Evolutionary conservation across 2,113 vertebrate genomes (phyloP).

Genomic region (Paedocypris sp.): DNA sequence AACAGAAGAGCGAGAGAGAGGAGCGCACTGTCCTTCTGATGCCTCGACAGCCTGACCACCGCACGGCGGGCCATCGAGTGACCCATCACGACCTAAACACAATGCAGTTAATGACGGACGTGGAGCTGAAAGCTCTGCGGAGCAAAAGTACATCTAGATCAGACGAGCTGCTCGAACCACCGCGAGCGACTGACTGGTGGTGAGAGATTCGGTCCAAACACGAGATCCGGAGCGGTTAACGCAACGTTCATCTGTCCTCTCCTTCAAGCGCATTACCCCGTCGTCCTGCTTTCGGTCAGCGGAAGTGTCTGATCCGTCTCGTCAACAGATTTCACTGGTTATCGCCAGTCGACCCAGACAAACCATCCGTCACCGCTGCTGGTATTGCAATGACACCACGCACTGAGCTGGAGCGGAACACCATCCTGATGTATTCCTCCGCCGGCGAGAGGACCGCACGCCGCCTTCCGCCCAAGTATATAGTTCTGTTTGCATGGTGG

Average conservation of each 20-base stretch:
- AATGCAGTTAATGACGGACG: neutral
- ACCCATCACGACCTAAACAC: constrained; percentile 9
- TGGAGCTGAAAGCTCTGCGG: too few species aligned
- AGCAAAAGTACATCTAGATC: neutral
- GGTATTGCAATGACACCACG: constrained; percentile 20
- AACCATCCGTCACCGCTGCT: neutral
- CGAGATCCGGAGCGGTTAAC: neutral
- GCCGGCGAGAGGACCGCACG: neutral
- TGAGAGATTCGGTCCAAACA: neutral
- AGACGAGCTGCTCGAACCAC: neutral
- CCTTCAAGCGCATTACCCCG: neutral
- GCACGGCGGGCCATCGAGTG: neutral
- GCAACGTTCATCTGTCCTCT: neutral
- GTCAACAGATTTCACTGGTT: neutral
- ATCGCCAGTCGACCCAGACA: neutral
- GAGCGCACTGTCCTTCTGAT: neutral
- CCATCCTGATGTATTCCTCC: constrained; percentile 21
- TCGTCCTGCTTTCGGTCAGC: constrained; percentile 1
- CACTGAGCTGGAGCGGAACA: neutral
- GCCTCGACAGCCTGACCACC: neutral
- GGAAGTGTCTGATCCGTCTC: neutral
- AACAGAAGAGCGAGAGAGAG: neutral
- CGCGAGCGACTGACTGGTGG: neutral
- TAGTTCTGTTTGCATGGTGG: constrained; percentile 4
- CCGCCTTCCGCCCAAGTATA: constrained; percentile 10